Evolutionary conservation across 2,888 invertebrate species (phyloP).

Genomic region (Augochlorella aurata): DNA sequence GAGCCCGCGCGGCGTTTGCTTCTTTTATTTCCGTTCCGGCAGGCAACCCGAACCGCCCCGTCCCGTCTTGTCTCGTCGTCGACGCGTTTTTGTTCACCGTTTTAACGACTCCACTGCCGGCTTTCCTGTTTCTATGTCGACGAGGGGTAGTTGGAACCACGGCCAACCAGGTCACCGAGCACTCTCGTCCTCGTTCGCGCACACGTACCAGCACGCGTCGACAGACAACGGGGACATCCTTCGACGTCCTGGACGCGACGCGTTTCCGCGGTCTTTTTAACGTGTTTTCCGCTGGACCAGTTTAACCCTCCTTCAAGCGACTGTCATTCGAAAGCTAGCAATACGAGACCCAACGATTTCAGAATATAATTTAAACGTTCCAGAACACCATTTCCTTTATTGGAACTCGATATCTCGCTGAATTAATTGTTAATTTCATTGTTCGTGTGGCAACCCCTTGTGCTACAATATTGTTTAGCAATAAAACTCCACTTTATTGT

Average conservation of each 20-base stretch:
- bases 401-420: no score
- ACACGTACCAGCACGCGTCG: background rate
- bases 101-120: constrained; percentile 27
- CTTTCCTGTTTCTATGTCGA: constrained; percentile 14
- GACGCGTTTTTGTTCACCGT: constrained; percentile 9
- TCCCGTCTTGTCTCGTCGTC: constrained; percentile 4
- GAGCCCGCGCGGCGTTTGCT: background rate
- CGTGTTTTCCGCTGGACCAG: background rate
- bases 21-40: background rate
- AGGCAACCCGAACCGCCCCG: background rate
- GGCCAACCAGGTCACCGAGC: constrained; percentile 47
- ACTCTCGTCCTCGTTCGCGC: constrained; percentile 33
- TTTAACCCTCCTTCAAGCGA: background rate
- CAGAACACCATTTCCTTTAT: no score
- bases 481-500: no score
- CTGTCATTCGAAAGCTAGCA: no score
- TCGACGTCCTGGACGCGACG: constrained; percentile 22
- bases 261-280: background rate
- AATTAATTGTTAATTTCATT: no score
- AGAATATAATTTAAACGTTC: no score
- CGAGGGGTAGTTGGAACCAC: constrained; percentile 26
- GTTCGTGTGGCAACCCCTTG: no score
- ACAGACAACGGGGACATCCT: constrained; percentile 38
- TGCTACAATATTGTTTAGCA: no score
- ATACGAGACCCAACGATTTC: no score